These are phyloP conservation scores for Ia io DNA, from an alignment of 2,113 vertebrate species.

Conservation along the genomic window DNA sequence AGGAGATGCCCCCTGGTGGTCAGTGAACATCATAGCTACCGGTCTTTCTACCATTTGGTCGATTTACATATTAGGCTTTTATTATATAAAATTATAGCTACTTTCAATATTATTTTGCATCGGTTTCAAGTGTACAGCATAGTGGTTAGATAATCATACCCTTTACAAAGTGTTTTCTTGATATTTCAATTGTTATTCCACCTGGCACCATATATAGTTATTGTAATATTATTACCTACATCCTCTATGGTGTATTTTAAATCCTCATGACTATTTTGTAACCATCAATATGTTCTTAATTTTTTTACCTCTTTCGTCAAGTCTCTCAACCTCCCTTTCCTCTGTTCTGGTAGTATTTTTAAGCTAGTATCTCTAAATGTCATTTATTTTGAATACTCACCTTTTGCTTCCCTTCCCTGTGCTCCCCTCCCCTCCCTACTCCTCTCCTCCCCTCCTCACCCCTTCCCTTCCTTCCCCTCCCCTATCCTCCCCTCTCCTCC, in stretches of 20 bases:
- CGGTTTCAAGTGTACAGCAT: not conserved
- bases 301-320: not conserved
- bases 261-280: not conserved
- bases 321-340: not conserved
- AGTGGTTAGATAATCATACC: not conserved
- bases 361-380: not conserved
- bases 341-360: not conserved
- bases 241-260: not conserved
- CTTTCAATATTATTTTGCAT: not conserved
- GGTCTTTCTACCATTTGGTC: no score
- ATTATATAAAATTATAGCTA: no score
- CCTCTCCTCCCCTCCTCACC: rapidly evolving
- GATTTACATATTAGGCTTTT: no score
- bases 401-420: no score
- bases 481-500: no score
- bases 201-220: not conserved
- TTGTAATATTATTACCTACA: not conserved
- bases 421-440: no score
- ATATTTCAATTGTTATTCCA: not conserved
- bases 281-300: not conserved
- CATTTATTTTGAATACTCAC: not conserved
- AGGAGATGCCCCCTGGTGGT: no score
- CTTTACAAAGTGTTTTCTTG: not conserved
- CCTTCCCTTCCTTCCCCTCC: no score
- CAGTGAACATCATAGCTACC: no score